Evolutionary conservation across 2,797 vertebrate genomes (phyloP), one percentile per base, ranked within the genome.

Genomic region (Sardinella longiceps): DNA sequence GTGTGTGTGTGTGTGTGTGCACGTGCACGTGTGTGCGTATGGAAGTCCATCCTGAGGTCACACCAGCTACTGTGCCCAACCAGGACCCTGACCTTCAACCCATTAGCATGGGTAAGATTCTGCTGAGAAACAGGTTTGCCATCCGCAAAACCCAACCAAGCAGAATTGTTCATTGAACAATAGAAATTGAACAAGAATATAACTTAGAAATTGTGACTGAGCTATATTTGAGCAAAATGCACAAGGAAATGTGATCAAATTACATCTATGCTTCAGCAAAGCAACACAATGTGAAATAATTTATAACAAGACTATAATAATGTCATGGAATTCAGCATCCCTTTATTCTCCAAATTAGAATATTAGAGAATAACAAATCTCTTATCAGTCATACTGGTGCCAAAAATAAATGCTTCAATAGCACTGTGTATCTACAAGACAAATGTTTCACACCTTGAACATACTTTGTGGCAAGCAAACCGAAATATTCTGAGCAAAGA

Each of bases 1-100:
- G 25, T 74, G 51, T 84, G 53, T 60, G 50, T 80, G 37, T 84
- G 39, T 58, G 45, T 80, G 23, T 58, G 28, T 77, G 56, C 9
- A 20, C 9, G 20, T 58, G 56, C 23, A 7, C 2, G 56, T n/a
- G 56, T 15, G 3, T n/a, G 28, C 33, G 70, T 37, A 77, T 77
- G 70, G 37, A 77, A 9, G 70, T 77, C 70, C 70, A 37, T 77
- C 37, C 70, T 77, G 70, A 77, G 70, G 70, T 77, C 63, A 70
- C 37, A 3, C 6, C 7, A 43, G 18, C 37, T 23, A 77, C 37
- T 39, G 33, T 77, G 70, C 33, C 33, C 20, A 39, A 77, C 70
- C 20, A 77, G 33, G 37, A 33, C 37, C 70, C 37, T 77, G 70
- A 77, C 70, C 70, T 77, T 43, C 33, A 20, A 77, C 70, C 33